A percentile compares a stretch with the other conserved stretches of the same genome.
Conservation (phyloP, 2,113 vertebrate genomes). For the Tinamus guttatus region DNA sequence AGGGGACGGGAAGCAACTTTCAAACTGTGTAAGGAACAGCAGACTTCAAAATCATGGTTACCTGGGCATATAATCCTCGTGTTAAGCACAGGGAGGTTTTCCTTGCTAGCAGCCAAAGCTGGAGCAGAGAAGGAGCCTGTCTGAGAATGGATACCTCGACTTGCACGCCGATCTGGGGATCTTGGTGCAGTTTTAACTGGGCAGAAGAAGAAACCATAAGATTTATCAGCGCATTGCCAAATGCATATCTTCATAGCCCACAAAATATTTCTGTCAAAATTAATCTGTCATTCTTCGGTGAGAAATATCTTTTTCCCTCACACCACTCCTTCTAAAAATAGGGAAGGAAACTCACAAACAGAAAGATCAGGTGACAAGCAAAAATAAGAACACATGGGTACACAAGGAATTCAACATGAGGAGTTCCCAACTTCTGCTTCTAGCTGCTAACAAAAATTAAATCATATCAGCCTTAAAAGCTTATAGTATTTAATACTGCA, state of each 20-base stretch:
- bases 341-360: background rate
- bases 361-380: background rate
- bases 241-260: background rate
- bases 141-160: conserved; percentile 85
- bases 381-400: background rate
- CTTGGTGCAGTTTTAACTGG: conserved; percentile 82
- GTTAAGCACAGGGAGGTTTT: conserved; percentile 97
- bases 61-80: conserved; percentile 98
- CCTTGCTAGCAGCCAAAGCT: conserved; percentile 89
- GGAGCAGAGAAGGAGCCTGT: conserved; percentile 86
- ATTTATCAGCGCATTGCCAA: background rate
- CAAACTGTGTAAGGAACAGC: background rate
- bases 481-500: background rate
- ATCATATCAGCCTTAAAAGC: background rate
- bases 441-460: background rate
- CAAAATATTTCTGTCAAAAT: background rate
- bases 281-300: background rate
- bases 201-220: conserved; percentile 3
- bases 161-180: conserved; percentile 86
- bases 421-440: background rate
- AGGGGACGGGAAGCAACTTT: background rate
- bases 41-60: conserved; percentile 60
- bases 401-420: background rate
- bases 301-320: background rate
- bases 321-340: background rate